Conservation (phyloP, 35 echinoderm and acorn worm species). For the Patiria miniata region DNA sequence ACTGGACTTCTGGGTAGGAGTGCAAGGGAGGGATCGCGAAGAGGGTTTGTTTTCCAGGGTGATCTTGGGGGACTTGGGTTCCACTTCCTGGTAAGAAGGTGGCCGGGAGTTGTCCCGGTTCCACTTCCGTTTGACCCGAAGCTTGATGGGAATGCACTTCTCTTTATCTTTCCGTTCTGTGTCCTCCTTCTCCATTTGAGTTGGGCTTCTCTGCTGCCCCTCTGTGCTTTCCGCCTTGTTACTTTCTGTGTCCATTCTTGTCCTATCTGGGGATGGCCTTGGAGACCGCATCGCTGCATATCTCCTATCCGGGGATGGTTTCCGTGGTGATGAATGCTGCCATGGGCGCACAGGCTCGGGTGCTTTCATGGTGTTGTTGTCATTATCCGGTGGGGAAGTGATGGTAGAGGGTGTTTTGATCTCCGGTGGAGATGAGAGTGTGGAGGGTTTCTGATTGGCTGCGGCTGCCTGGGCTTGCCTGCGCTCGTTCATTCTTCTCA, state of each 20-base stretch:
- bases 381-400: background rate
- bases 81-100: slow-evolving; percentile 75
- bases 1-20: slow-evolving; percentile 78
- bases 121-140: slow-evolving; percentile 96
- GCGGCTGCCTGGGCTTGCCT: slow-evolving; percentile 53
- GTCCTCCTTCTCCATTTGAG: background rate
- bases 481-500: slow-evolving; percentile 76
- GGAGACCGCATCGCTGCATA: background rate
- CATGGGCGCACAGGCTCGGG: background rate
- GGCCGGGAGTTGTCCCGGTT: slow-evolving; percentile 77
- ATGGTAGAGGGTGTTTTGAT: background rate
- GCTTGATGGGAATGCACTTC: slow-evolving; percentile 82
- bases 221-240: background rate
- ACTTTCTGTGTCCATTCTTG: background rate
- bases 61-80: slow-evolving; percentile 96
- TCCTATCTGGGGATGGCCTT: background rate
- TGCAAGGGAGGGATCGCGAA: slow-evolving; percentile 90
- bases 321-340: slow-evolving; percentile 7
- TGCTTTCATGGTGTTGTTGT: slow-evolving; percentile 10
- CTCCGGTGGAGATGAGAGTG: slow-evolving; percentile 1
- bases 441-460: slow-evolving; percentile 12
- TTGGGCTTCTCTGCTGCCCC: background rate
- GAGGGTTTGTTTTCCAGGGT: slow-evolving; percentile 56
- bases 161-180: slow-evolving; percentile 13
- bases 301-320: background rate